Evolutionary conservation across 53 echinoderm and acorn worm genomes (phyloP), one percentile per base, ranked within the genome.

Genomic region (Pentamera pediparva): DNA sequence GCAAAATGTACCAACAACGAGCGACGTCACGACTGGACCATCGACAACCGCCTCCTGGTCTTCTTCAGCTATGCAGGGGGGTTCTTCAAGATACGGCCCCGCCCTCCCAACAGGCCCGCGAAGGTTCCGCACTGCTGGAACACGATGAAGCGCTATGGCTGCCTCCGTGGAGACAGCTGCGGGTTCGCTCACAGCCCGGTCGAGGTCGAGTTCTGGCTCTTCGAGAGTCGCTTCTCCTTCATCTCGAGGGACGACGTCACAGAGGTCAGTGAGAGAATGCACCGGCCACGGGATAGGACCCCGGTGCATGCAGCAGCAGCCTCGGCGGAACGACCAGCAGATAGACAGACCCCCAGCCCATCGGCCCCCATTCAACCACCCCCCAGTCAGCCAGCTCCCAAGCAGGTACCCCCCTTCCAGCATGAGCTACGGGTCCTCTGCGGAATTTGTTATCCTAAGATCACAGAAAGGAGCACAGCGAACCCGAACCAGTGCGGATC

Each of bases 141-240:
- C 26, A 52, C 78, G 6, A 18, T 60, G 70, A 86, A 56, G 67
- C 62, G 61, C 32, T 89, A 81, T 73, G 89, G 89, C 17, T 93
- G 93, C 65, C 34, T 45, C 1, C 45, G 32, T 4, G 87, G 93
- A 5, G 49, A 89, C 57, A 53, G 39, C 32, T 93, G 93, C 77
- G 67, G 80, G 21, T 93, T 87, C 78, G 89, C 89, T 6, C 93
- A 93, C 51, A 87, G 84, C 43, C 34, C 60, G 30, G 28, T 85
- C 50, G 89, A 89, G 74, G 65, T 85, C 17, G 81, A 81, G 31
- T 70, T 89, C 17, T 89, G 89, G 89, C 78, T 85, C 37, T 81
- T 89, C 59, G 89, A 89, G 73, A 54, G 48, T 5, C 55, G 70
- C 33, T 53, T 73, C 32, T 59, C 77, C 15, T 19, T 7, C 34